Evolutionary conservation across 2,797 vertebrate species (phyloP).

Genomic region (Poecile montanus): DNA sequence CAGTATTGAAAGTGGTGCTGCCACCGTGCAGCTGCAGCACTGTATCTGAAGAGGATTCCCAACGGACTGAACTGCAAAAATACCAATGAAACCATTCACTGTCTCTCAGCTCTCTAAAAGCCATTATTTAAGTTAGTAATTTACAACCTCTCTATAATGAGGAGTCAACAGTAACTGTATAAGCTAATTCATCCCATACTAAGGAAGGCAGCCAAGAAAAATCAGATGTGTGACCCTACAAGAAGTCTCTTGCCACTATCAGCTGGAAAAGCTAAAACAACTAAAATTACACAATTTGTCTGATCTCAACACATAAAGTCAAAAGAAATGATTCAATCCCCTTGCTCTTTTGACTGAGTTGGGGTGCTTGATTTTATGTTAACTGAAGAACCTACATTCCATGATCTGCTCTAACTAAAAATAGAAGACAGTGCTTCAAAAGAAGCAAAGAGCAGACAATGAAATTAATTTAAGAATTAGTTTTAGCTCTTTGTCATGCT

Average conservation of each 20-base stretch:
- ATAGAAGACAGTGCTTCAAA: neutral
- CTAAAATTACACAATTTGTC: neutral
- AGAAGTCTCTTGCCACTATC: neutral
- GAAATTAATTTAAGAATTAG: neutral
- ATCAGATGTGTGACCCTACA: neutral
- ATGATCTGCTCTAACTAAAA: neutral
- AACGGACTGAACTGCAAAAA: neutral
- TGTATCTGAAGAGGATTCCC: neutral
- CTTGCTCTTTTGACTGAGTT: neutral
- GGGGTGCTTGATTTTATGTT: neutral
- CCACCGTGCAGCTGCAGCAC: fast-evolving
- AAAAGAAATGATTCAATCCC: neutral
- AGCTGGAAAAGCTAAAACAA: neutral
- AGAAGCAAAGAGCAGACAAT: neutral
- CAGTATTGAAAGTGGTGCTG: neutral
- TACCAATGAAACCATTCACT: neutral
- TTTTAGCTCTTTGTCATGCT: neutral
- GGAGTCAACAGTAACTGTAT: neutral
- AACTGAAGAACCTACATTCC: neutral
- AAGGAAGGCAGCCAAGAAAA: neutral
- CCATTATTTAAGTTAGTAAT: neutral
- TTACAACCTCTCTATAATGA: neutral
- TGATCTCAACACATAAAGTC: neutral
- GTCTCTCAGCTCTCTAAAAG: neutral
- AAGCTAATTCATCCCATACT: neutral